phyloP scores from a whole-genome alignment of 23 tunicate genomes.

The Ascidia mentula region DNA sequence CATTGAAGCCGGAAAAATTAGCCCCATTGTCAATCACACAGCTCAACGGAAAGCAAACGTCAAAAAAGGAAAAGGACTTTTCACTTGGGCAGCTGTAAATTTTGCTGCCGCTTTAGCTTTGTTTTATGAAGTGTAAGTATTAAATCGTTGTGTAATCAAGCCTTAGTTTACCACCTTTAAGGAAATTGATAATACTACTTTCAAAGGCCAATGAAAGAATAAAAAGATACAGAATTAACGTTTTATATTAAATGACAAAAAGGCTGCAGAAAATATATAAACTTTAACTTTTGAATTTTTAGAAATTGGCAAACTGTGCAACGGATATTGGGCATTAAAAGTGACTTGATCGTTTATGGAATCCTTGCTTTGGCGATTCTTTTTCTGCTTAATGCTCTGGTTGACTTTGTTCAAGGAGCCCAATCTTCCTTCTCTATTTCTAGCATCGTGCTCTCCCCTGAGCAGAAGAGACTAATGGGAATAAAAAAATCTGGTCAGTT shows the following conservation, averaged over 20 bases:
- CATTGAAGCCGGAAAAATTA: constrained; percentile 45
- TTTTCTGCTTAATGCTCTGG: constrained; percentile 19
- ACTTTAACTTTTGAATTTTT: background rate
- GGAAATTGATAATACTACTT: too few relatives aligned
- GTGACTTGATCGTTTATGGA: background rate
- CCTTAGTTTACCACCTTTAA: too few relatives aligned
- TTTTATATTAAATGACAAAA: too few relatives aligned
- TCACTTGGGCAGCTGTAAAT: constrained; percentile 30
- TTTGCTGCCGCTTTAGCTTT: constrained; percentile 15
- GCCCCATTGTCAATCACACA: constrained; percentile 40
- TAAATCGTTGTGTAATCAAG: background rate
- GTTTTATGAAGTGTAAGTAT: constrained; percentile 37
- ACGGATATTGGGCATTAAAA: background rate
- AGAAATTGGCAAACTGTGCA: constrained; percentile 19
- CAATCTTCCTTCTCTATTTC: background rate
- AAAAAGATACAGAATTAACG: too few relatives aligned
- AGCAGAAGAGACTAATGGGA: constrained; percentile 51
- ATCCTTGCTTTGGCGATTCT: constrained; percentile 7
- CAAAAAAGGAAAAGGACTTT: background rate
- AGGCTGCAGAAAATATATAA: too few relatives aligned
- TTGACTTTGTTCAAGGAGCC: constrained; percentile 38
- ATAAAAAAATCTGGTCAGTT: constrained; percentile 17
- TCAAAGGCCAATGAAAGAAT: too few relatives aligned
- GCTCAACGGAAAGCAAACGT: background rate
- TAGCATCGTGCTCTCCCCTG: constrained; percentile 25